A percentile compares a stretch with the other conserved stretches of the same genome.
Evolutionary conservation across 2,797 vertebrate genomes (phyloP).

Genomic region (Rhinatrema bivittatum): DNA sequence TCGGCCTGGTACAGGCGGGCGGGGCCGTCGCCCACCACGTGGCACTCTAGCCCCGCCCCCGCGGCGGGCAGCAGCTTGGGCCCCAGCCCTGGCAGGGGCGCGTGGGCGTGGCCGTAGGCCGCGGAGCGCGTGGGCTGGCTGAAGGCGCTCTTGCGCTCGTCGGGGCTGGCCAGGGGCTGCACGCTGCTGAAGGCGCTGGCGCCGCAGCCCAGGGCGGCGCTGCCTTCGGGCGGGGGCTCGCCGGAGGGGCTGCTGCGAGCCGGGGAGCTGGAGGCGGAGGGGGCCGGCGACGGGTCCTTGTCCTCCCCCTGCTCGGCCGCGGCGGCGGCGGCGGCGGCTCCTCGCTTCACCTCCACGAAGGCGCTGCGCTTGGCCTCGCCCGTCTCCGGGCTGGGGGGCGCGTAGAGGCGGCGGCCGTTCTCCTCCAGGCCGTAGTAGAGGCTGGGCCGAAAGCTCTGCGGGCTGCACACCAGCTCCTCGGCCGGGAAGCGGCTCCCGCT

Average conservation of each 20-base stretch:
- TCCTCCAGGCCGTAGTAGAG: slow-evolving; percentile 76
- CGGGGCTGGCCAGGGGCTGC: slow-evolving; percentile 57
- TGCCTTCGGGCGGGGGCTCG: slow-evolving; percentile 34
- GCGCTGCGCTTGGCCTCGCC: slow-evolving; percentile 83
- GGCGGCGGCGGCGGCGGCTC: slow-evolving; percentile 41
- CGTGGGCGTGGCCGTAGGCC: slow-evolving; percentile 75
- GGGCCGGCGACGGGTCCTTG: slow-evolving; percentile 55
- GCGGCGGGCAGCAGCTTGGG: slow-evolving; percentile 70
- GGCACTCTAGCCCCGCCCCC: slow-evolving; percentile 63
- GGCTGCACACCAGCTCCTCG: slow-evolving; percentile 78
- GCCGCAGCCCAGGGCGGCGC: slow-evolving; percentile 34
- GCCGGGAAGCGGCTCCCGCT: slow-evolving; percentile 32
- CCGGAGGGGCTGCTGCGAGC: slow-evolving; percentile 33
- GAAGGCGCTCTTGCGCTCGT: slow-evolving; percentile 86
- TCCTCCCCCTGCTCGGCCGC: slow-evolving; percentile 49
- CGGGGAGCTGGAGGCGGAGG: slow-evolving; percentile 19
- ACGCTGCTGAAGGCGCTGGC: slow-evolving; percentile 86
- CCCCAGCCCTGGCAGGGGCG: slow-evolving; percentile 77
- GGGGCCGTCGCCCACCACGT: slow-evolving; percentile 70
- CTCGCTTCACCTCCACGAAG: slow-evolving; percentile 92
- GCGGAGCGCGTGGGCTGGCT: slow-evolving; percentile 79
- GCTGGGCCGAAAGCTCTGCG: slow-evolving; percentile 54
- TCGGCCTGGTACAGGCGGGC: slow-evolving; percentile 79
- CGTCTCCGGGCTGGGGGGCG: slow-evolving; percentile 59
- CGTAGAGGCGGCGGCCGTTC: slow-evolving; percentile 64